Percentiles rank a stretch among this genome's conserved stretches.
phyloP scores from a whole-genome alignment of 1,140 invertebrate genomes.

The Nasonia vitripennis region DNA sequence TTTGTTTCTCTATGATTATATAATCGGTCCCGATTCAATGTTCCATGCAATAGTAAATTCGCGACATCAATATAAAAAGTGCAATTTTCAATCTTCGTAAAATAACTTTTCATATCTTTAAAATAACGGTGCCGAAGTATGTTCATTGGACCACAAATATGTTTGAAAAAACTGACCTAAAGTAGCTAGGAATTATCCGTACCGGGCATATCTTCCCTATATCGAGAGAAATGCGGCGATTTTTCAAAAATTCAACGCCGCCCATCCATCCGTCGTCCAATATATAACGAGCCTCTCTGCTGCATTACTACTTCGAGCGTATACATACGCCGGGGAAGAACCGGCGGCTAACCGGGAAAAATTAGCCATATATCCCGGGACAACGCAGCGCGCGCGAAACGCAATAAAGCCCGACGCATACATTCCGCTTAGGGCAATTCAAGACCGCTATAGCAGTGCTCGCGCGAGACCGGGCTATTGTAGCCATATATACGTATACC shows the following conservation, averaged over 20 bases:
- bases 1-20: too few relatives aligned
- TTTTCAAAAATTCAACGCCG: background rate
- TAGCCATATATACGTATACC: background rate
- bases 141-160: too few relatives aligned
- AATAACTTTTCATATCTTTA: too few relatives aligned
- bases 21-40: too few relatives aligned
- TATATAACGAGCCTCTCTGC: background rate
- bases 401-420: slow-evolving; percentile 8
- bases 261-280: background rate
- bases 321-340: background rate
- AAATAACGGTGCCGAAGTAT: too few relatives aligned
- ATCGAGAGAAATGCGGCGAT: too few relatives aligned
- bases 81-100: too few relatives aligned
- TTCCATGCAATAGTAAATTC: too few relatives aligned
- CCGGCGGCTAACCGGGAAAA: slow-evolving; percentile 32
- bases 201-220: too few relatives aligned
- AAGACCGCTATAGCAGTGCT: background rate
- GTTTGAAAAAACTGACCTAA: too few relatives aligned
- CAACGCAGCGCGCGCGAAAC: background rate
- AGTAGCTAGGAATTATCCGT: too few relatives aligned
- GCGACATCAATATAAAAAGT: too few relatives aligned
- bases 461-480: background rate
- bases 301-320: background rate
- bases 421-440: slow-evolving; percentile 31
- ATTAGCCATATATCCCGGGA: slow-evolving; percentile 28